Conservation (phyloP, 2,797 vertebrate species). For the Lacerta bilineata region DNA sequence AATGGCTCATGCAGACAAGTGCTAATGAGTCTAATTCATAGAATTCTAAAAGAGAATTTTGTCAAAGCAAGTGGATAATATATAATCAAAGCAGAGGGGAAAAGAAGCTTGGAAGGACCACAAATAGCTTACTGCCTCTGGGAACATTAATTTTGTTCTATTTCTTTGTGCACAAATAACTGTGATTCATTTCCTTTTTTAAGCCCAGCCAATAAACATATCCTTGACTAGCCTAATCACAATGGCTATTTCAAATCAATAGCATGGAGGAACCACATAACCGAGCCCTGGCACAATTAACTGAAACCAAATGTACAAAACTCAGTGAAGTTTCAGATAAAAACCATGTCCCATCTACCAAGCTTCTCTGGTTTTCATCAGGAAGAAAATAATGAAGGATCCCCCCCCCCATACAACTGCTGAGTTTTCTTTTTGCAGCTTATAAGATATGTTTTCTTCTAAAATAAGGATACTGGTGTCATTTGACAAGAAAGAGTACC, state of each 20-base stretch:
- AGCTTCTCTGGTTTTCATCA: not conserved
- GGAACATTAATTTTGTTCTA: not conserved
- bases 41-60: conserved; percentile 53
- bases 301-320: not conserved
- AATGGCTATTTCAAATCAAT: not conserved
- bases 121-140: conserved; percentile 45
- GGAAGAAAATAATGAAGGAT: not conserved
- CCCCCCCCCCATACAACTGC: not conserved
- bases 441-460: not conserved
- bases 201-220: fast-evolving
- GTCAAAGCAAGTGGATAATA: conserved; percentile 68
- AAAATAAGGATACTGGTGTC: not conserved
- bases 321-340: not conserved
- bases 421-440: not conserved
- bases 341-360: no score
- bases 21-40: conserved; percentile 72
- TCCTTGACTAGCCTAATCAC: not conserved
- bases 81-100: conserved; percentile 61
- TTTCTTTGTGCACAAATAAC: conserved; percentile 17
- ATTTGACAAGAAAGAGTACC: not conserved
- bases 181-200: not conserved
- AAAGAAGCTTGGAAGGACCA: conserved; percentile 25
- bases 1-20: conserved; percentile 60
- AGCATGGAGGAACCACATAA: not conserved
- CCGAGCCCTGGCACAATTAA: not conserved